These are phyloP conservation scores for Cyclophora punctaria DNA, from an alignment of 2,888 invertebrate species.

Conservation along the genomic window DNA sequence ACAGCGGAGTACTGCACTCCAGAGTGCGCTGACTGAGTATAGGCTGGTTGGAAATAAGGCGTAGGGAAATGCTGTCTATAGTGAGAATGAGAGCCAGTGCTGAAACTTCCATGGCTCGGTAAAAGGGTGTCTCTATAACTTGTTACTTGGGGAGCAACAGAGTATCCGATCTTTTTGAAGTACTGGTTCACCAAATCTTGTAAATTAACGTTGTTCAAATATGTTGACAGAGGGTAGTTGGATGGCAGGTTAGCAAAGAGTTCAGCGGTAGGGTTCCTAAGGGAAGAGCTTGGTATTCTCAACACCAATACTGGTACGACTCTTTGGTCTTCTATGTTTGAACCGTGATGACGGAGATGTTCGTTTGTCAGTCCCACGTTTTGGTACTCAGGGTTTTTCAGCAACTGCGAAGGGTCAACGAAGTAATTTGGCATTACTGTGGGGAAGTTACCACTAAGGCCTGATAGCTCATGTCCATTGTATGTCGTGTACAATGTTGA, in stretches of 20 bases:
- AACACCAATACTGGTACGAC: constrained; percentile 76
- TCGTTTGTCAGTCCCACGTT: constrained; percentile 66
- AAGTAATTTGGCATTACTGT: constrained; percentile 66
- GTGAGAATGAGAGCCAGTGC: constrained; percentile 20
- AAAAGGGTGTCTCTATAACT: constrained; percentile 38
- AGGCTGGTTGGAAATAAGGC: constrained; percentile 56
- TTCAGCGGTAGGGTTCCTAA: constrained; percentile 67
- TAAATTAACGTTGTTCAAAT: constrained; percentile 72
- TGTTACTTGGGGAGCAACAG: constrained; percentile 56
- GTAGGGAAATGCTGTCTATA: constrained; percentile 53
- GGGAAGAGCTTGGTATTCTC: constrained; percentile 73
- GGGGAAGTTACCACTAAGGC: constrained; percentile 62
- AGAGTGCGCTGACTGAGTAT: constrained; percentile 58
- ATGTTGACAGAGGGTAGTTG: constrained; percentile 68
- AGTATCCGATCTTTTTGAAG: constrained; percentile 60
- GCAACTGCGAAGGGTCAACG: constrained; percentile 57
- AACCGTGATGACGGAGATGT: constrained; percentile 53
- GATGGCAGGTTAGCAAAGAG: constrained; percentile 74
- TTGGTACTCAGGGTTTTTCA: constrained; percentile 65
- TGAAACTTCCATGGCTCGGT: constrained; percentile 24
- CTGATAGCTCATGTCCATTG: constrained; percentile 61
- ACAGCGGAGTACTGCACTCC: constrained; percentile 67
- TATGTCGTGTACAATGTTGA: constrained; percentile 65
- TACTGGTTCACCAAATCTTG: constrained; percentile 73
- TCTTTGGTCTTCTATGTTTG: constrained; percentile 45